A percentile compares a stretch with the other conserved stretches of the same genome.
These are phyloP conservation scores for Elachura formosa DNA, from an alignment of 2,113 vertebrate species.

Conservation along the genomic window DNA sequence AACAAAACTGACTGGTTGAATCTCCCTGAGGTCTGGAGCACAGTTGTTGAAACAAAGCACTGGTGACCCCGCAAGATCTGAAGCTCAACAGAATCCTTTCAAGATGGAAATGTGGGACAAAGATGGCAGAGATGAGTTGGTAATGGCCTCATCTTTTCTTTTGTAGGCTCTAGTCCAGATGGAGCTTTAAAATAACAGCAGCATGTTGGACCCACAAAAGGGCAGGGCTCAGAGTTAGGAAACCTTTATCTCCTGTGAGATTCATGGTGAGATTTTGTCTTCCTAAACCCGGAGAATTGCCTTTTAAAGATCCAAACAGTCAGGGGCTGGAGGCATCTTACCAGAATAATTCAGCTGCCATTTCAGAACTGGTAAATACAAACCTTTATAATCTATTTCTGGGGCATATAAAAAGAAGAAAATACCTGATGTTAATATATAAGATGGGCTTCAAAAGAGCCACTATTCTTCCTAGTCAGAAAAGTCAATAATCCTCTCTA, in stretches of 20 bases:
- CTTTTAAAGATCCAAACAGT: not conserved
- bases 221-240: not conserved
- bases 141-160: conserved; percentile 26
- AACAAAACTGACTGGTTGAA: conserved; percentile 13
- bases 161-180: conserved; percentile 3
- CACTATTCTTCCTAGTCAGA: not conserved
- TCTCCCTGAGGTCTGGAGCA: conserved; percentile 24
- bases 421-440: not conserved
- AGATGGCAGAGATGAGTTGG: conserved; percentile 36
- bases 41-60: conserved; percentile 62
- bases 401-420: not conserved
- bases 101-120: conserved; percentile 60
- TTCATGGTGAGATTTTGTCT: not conserved
- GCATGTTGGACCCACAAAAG: not conserved
- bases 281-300: not conserved
- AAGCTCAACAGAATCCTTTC: conserved; percentile 47
- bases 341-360: not conserved
- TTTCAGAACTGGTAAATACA: not conserved
- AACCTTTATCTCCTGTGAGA: not conserved
- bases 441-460: not conserved
- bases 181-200: conserved; percentile 15
- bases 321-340: not conserved
- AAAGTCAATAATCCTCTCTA: not conserved
- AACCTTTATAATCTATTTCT: not conserved
- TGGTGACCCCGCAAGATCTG: conserved; percentile 54